Percentiles rank a stretch among this genome's conserved stretches.
phyloP scores from a whole-genome alignment of 1,140 invertebrate genomes.

The Anastatus disparis region DNA sequence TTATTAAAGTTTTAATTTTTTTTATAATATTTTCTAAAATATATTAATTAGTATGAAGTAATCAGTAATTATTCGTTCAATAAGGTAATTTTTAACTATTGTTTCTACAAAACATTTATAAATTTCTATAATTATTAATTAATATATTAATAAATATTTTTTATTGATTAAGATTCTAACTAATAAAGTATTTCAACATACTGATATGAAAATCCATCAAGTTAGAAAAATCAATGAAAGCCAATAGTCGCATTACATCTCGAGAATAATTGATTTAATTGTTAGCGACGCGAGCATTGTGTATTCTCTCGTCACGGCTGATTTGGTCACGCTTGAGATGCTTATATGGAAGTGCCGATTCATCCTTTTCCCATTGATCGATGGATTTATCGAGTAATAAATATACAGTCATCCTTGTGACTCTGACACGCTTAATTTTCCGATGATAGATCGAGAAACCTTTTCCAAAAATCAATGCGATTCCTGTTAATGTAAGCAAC shows the following conservation, averaged over 20 bases:
- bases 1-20: no score
- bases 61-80: no score
- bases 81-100: no score
- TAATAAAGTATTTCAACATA: no score
- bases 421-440: conserved; percentile 34
- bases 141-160: no score
- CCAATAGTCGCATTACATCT: conserved; percentile 34
- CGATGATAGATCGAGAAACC: conserved; percentile 41
- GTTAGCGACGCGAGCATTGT: conserved; percentile 39
- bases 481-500: no score
- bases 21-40: no score
- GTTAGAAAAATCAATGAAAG: neutral
- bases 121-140: no score
- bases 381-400: conserved; percentile 37
- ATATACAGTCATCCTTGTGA: neutral
- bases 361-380: conserved; percentile 50
- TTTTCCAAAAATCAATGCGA: no score
- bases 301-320: conserved; percentile 37
- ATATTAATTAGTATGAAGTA: no score
- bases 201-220: neutral
- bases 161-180: no score
- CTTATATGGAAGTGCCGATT: conserved; percentile 46
- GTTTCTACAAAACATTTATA: no score
- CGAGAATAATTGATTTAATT: conserved; percentile 49
- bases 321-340: conserved; percentile 47